A percentile compares a stretch with the other conserved stretches of the same genome.
phyloP scores from a whole-genome alignment of 2,113 vertebrate species.

The Pteronura brasiliensis region DNA sequence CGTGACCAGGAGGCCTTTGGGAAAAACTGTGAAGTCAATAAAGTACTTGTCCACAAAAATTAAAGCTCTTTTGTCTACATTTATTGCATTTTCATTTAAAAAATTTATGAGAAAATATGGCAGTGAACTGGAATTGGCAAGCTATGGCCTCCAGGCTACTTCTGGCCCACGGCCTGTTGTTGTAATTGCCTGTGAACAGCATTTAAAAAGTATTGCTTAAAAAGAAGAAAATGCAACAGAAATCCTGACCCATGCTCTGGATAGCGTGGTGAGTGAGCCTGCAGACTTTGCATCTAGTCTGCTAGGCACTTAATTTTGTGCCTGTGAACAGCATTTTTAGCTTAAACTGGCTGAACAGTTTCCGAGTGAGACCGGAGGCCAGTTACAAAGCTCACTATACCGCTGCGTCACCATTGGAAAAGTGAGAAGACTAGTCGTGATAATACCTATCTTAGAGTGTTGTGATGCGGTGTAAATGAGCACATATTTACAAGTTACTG shows the following conservation, averaged over 20 bases:
- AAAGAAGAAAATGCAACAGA: neutral
- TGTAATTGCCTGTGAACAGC: neutral
- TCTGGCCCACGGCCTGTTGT: neutral
- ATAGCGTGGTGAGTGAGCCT: neutral
- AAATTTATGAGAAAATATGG: neutral
- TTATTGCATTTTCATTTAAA: neutral
- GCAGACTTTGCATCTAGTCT: rapidly evolving
- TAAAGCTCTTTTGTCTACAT: neutral
- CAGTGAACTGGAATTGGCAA: neutral
- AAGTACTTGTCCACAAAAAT: neutral
- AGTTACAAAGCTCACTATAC: neutral
- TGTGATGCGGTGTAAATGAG: neutral
- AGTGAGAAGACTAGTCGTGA: neutral
- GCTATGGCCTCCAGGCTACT: neutral
- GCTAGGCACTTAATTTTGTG: neutral
- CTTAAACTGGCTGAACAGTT: neutral
- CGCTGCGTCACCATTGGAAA: neutral
- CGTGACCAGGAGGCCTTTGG: neutral
- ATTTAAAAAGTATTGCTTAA: neutral
- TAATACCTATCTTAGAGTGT: neutral
- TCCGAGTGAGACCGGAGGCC: neutral
- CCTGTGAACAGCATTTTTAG: too few relatives aligned
- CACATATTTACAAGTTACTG: neutral
- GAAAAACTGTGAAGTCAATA: neutral
- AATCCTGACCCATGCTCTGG: neutral